phyloP scores from a whole-genome alignment of 2,888 invertebrate genomes.

The Diaprepes abbreviatus region DNA sequence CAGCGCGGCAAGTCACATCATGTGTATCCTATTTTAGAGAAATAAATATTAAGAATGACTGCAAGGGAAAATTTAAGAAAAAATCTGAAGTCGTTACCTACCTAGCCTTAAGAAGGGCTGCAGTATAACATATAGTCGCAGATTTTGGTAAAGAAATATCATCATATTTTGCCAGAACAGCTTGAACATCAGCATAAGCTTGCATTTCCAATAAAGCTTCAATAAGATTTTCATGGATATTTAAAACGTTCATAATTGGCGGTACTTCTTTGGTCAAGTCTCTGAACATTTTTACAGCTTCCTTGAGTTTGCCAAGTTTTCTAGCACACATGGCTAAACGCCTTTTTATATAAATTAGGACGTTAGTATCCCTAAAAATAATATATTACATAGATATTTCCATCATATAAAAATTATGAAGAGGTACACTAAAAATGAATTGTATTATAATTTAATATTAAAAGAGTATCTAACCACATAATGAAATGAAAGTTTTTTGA shows the following conservation, averaged over 20 bases:
- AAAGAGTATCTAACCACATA: too few species aligned
- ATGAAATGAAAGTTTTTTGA: too few species aligned
- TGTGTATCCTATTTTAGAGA: too few species aligned
- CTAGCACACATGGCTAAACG: conserved; percentile 98
- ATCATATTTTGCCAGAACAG: conserved; percentile 92
- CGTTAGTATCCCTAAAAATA: conserved; percentile 84
- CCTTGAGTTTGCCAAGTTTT: conserved; percentile 92
- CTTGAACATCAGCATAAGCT: conserved; percentile 96
- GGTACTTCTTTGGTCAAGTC: conserved; percentile 97
- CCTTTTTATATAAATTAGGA: conserved; percentile 93
- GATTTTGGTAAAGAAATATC: conserved; percentile 95
- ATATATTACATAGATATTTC: not conserved
- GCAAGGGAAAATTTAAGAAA: too few species aligned
- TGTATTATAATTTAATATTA: too few species aligned
- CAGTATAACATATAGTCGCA: conserved; percentile 94
- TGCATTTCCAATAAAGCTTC: conserved; percentile 96
- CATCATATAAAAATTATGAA: too few species aligned
- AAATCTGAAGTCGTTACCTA: too few species aligned
- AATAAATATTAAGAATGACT: too few species aligned
- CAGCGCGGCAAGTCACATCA: too few species aligned
- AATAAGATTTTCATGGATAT: conserved; percentile 96
- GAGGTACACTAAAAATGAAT: too few species aligned
- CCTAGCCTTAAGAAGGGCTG: conserved; percentile 89
- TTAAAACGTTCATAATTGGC: conserved; percentile 92
- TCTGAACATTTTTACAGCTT: conserved; percentile 96